Evolutionary conservation across 2,888 invertebrate species (phyloP).

Genomic region (Tiliacea aurago): DNA sequence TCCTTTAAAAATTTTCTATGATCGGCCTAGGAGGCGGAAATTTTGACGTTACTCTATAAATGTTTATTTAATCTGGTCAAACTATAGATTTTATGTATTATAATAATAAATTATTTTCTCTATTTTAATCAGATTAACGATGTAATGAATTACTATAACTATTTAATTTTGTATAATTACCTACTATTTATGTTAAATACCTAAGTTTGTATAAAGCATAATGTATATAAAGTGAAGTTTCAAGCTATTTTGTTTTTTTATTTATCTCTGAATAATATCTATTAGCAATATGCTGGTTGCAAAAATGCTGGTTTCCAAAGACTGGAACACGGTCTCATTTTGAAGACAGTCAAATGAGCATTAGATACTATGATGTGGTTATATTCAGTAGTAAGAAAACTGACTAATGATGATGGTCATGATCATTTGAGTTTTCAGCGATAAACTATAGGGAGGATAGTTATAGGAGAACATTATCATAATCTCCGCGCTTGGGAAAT

Average conservation of each 20-base stretch:
- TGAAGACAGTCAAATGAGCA: background rate
- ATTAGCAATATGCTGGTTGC: background rate
- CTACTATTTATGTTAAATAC: slow-evolving; percentile 8
- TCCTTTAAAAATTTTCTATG: background rate
- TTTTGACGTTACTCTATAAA: background rate
- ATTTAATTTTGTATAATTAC: slow-evolving; percentile 22
- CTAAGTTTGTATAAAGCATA: slow-evolving; percentile 41
- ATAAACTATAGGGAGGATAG: background rate
- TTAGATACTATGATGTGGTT: too few relatives aligned
- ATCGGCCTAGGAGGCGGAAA: background rate
- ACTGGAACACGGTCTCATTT: background rate
- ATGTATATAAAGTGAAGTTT: slow-evolving; percentile 54
- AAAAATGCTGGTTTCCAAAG: background rate
- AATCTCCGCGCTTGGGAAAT: background rate
- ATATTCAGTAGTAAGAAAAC: background rate
- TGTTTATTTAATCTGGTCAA: slow-evolving; percentile 10
- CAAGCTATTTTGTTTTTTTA: slow-evolving; percentile 36
- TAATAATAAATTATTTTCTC: background rate
- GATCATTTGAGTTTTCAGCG: background rate
- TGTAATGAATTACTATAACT: slow-evolving; percentile 2
- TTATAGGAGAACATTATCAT: background rate
- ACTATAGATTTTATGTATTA: background rate
- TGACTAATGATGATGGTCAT: background rate
- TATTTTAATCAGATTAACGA: background rate
- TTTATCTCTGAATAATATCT: slow-evolving; percentile 1